Evolutionary conservation across 1,140 invertebrate genomes (phyloP), one percentile per base, ranked within the genome.

Genomic region (Pemphigus obesinymphae): DNA sequence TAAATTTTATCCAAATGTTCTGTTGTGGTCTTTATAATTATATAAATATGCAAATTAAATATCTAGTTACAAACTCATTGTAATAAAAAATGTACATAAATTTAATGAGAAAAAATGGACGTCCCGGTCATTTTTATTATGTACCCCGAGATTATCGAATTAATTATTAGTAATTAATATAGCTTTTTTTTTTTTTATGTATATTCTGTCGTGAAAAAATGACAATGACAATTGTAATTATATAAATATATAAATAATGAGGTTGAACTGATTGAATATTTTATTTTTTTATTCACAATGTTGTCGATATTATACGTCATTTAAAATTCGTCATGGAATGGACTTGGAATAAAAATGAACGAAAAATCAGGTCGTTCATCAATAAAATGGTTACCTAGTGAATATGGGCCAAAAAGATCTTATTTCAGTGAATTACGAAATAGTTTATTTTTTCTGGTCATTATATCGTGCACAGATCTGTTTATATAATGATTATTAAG

Each of bases 291-390:
- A 70, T 70, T n/a, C 10, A 23, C 20, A 70, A 72, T 48, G 23
- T 72, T 23, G 31, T 48, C 29, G 68, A 72, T 29, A 5, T 10
- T 72, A 45, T 45, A 29, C 13, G 29, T 26, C 68, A 17, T 72
- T 72, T n/a, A 72, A 72, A 72, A 72, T 72, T 72, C 43, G 68
- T 72, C 48, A 72, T 29, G 68, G 23, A 20, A 29, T 48, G 2
- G 26, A 48, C 17, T 48, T 29, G 7, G 15, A 11, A 48, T 26
- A 70, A 70, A 70, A 70, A 43, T 43, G 20, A 37, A 66, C 34
- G n/a, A 20, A 29, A n/a, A 72, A 72, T 48, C 15, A 72, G 68
- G 68, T 72, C 68, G 40, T 48, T 31, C 68, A 20, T 72, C 15
- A 48, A 70, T 45, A 70, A 29, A 34, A 8, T 20, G 11, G 23